These are phyloP conservation scores for Heteromormyrus szaboi DNA, from an alignment of 2,797 vertebrate species.

Conservation along the genomic window DNA sequence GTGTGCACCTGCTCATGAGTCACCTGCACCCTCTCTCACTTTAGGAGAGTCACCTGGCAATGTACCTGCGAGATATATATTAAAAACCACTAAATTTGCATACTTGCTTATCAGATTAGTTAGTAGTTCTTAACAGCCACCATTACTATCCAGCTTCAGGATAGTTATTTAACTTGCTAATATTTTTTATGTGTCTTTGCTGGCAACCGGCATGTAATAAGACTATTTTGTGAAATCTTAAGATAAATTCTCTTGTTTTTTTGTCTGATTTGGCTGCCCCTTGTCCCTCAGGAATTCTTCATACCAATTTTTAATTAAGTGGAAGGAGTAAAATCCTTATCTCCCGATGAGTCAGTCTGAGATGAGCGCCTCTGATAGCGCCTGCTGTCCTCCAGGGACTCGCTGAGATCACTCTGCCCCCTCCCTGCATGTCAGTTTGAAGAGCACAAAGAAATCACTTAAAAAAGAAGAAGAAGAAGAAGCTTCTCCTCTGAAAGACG, in stretches of 20 bases:
- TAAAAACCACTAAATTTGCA: slow-evolving; percentile 14
- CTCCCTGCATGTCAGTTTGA: slow-evolving; percentile 10
- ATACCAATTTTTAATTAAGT: slow-evolving; percentile 27
- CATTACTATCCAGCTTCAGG: slow-evolving; percentile 15
- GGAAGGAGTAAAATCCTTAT: slow-evolving; percentile 8
- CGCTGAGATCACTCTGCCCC: not conserved
- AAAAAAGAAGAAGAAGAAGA: not conserved
- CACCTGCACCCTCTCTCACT: slow-evolving; percentile 10
- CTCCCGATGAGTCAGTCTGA: slow-evolving; percentile 16
- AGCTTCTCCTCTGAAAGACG: slow-evolving; percentile 10
- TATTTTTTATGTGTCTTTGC: slow-evolving; percentile 1
- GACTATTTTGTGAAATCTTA: not conserved
- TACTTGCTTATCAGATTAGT: not conserved
- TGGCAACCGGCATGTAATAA: slow-evolving; percentile 1
- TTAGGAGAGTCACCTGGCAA: slow-evolving; percentile 15
- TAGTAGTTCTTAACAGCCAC: slow-evolving; percentile 12
- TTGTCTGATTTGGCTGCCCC: slow-evolving; percentile 12
- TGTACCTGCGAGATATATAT: slow-evolving; percentile 18
- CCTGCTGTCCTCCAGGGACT: slow-evolving; percentile 9
- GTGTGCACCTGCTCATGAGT: slow-evolving; percentile 20
- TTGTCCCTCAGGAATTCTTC: slow-evolving; percentile 12
- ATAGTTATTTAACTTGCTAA: not conserved
- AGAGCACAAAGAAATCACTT: slow-evolving; percentile 22
- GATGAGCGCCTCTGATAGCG: not conserved
- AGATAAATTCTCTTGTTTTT: not conserved